phyloP scores from a whole-genome alignment of 2,888 invertebrate genomes.

The Troglohyphantes excavatus region DNA sequence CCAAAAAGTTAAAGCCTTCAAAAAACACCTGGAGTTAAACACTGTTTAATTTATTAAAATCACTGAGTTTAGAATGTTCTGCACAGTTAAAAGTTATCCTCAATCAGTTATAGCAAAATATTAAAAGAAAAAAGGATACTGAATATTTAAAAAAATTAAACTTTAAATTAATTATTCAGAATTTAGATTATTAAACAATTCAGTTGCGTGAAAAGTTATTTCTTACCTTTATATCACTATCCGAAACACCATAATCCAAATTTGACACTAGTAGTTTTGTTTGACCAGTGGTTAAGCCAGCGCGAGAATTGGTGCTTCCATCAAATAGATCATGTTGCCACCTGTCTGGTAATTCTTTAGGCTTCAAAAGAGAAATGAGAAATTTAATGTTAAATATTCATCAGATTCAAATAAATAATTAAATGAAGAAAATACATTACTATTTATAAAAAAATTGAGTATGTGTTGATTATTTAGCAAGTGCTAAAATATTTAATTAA shows the following conservation, averaged over 20 bases:
- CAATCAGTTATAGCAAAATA: neutral
- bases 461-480: too few relatives aligned
- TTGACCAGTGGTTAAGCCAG: slow-evolving; percentile 77
- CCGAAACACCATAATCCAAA: slow-evolving; percentile 97
- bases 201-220: neutral
- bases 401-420: too few relatives aligned
- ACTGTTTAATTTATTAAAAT: too few relatives aligned
- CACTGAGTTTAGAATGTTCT: neutral
- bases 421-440: too few relatives aligned
- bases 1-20: too few relatives aligned
- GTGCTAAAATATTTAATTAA: too few relatives aligned
- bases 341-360: slow-evolving; percentile 86
- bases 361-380: slow-evolving; percentile 62
- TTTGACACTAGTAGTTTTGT: slow-evolving; percentile 96
- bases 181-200: neutral
- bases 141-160: neutral
- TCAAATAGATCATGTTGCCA: slow-evolving; percentile 99
- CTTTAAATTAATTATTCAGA: too few relatives aligned
- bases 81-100: neutral
- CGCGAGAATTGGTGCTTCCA: slow-evolving; percentile 84
- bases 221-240: slow-evolving; percentile 76
- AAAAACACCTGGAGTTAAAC: too few relatives aligned
- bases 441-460: too few relatives aligned
- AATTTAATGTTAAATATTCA: too few relatives aligned
- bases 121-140: neutral